These are phyloP conservation scores for Pardosa pseudoannulata DNA, from an alignment of 2,888 invertebrate species.

Conservation along the genomic window DNA sequence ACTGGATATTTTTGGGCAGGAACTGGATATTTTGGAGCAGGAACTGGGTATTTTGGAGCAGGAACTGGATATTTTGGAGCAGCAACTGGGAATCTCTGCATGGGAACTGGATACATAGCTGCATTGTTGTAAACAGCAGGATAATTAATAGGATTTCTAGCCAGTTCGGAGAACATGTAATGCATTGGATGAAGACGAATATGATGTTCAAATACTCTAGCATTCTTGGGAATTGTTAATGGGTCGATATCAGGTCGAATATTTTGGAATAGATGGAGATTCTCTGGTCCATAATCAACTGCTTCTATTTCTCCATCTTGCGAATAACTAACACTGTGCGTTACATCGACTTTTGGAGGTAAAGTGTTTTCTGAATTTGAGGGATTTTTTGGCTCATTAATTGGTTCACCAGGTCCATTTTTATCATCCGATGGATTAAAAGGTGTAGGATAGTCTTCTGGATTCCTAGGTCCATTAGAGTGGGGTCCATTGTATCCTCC, in stretches of 20 bases:
- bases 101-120: not conserved
- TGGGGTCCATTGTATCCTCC: not conserved
- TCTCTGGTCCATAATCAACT: constrained; percentile 25
- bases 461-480: not conserved
- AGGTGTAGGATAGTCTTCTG: not conserved
- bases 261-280: constrained; percentile 18
- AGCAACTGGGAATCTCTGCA: not conserved
- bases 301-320: constrained; percentile 20
- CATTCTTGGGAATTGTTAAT: constrained; percentile 52
- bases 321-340: constrained; percentile 26
- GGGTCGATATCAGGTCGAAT: constrained; percentile 53
- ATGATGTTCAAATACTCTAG: constrained; percentile 50
- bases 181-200: constrained; percentile 49
- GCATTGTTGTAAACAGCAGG: not conserved
- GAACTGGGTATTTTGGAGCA: not conserved
- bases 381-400: not conserved
- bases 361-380: not conserved
- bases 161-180: constrained; percentile 13
- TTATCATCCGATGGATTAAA: not conserved
- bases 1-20: not conserved
- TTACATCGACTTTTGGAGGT: not conserved
- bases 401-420: not conserved
- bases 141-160: not conserved
- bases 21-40: too few species aligned
- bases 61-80: not conserved